Percentiles rank a stretch among this genome's conserved stretches.
Evolutionary conservation across 2,888 invertebrate genomes (phyloP).

Genomic region (Cheilosia variabilis): DNA sequence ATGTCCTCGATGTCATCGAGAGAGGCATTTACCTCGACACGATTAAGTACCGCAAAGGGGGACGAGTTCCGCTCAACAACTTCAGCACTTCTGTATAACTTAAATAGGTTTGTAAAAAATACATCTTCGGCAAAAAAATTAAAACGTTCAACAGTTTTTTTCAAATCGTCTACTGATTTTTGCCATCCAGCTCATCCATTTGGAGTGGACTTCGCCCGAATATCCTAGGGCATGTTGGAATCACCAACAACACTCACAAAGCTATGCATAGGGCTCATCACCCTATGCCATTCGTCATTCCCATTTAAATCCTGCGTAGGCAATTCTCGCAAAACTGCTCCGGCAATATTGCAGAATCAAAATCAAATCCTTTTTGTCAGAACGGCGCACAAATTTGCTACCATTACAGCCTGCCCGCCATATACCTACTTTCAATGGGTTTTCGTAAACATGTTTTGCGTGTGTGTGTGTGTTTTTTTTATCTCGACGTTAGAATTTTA

Average conservation of each 20-base stretch:
- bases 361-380: conserved; percentile 66
- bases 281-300: conserved; percentile 59
- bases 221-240: conserved; percentile 22
- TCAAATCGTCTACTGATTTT: too few relatives aligned
- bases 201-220: background rate
- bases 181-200: background rate
- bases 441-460: conserved; percentile 15
- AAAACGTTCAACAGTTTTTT: too few relatives aligned
- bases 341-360: conserved; percentile 64
- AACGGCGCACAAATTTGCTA: conserved; percentile 57
- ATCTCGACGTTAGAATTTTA: conserved; percentile 76
- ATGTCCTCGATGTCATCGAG: too few relatives aligned
- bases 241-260: background rate
- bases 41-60: background rate
- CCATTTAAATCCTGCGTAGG: conserved; percentile 71
- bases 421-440: conserved; percentile 9
- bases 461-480: conserved; percentile 76
- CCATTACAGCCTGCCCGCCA: conserved; percentile 26
- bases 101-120: too few relatives aligned
- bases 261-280: background rate
- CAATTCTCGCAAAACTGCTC: conserved; percentile 70
- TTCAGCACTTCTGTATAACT: too few relatives aligned
- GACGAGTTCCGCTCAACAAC: too few relatives aligned
- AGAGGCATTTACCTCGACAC: too few relatives aligned
- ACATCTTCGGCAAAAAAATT: too few relatives aligned